These are phyloP conservation scores for Polydrusus cervinus DNA, from an alignment of 2,888 invertebrate species.

Conservation along the genomic window DNA sequence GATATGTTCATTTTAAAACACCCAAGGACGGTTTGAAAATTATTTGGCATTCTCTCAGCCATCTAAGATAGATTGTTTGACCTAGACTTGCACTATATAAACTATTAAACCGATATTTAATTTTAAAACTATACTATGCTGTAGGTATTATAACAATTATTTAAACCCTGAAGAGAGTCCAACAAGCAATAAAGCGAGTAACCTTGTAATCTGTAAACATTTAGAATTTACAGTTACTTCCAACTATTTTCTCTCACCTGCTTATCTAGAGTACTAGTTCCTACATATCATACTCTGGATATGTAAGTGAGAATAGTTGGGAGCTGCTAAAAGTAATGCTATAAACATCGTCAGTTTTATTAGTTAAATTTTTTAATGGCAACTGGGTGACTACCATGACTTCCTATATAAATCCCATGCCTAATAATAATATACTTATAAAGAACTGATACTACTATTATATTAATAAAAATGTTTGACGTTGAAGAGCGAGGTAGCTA, in stretches of 20 bases:
- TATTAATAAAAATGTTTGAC: conserved; percentile 41
- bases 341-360: no score
- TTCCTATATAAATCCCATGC: conserved; percentile 24
- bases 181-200: neutral
- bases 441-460: conserved; percentile 45
- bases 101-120: neutral
- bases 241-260: no score
- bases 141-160: conserved; percentile 10
- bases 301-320: no score
- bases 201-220: neutral
- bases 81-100: conserved; percentile 20
- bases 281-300: no score
- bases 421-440: conserved; percentile 43
- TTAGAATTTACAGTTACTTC: neutral
- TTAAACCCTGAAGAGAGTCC: neutral
- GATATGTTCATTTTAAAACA: conserved; percentile 27
- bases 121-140: conserved; percentile 26
- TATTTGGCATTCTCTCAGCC: conserved; percentile 27
- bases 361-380: no score
- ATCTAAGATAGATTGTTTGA: conserved; percentile 27
- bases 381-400: no score
- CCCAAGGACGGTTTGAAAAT: conserved; percentile 41
- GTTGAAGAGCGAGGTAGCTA: conserved; percentile 41
- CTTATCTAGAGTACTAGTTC: no score
- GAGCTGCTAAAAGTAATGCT: no score